Evolutionary conservation across 2,797 vertebrate species (phyloP).

Genomic region (Phoxinus dragarum): DNA sequence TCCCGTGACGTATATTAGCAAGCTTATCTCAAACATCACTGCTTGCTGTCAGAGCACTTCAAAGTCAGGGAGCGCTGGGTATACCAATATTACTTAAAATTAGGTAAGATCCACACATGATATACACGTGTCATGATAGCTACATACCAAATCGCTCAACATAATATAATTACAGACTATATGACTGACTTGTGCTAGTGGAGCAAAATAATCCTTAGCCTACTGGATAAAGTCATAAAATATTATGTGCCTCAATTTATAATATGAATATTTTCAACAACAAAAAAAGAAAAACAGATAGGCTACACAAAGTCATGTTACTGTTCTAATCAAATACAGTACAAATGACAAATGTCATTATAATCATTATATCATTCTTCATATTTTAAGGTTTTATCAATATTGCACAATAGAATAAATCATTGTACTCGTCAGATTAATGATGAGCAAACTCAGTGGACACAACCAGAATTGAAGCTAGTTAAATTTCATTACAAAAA

Average conservation of each 20-base stretch:
- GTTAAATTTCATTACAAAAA: neutral
- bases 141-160: neutral
- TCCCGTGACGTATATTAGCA: neutral
- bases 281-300: neutral
- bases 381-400: neutral
- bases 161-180: neutral
- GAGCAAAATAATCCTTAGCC: conserved; percentile 11
- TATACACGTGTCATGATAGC: neutral
- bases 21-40: neutral
- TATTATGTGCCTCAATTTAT: conserved; percentile 6
- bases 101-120: neutral
- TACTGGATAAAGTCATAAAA: neutral
- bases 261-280: no score
- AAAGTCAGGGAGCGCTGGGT: conserved; percentile 27
- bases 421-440: neutral
- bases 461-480: conserved; percentile 36
- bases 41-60: conserved; percentile 25
- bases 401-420: conserved; percentile 28
- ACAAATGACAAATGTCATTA: neutral
- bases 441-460: conserved; percentile 24
- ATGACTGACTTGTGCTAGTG: neutral
- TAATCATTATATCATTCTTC: neutral
- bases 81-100: neutral
- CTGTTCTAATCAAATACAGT: neutral
- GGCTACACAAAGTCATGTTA: neutral